Evolutionary conservation across 2,113 vertebrate genomes (phyloP).

Genomic region (Sinocyclocheilus rhinocerous): DNA sequence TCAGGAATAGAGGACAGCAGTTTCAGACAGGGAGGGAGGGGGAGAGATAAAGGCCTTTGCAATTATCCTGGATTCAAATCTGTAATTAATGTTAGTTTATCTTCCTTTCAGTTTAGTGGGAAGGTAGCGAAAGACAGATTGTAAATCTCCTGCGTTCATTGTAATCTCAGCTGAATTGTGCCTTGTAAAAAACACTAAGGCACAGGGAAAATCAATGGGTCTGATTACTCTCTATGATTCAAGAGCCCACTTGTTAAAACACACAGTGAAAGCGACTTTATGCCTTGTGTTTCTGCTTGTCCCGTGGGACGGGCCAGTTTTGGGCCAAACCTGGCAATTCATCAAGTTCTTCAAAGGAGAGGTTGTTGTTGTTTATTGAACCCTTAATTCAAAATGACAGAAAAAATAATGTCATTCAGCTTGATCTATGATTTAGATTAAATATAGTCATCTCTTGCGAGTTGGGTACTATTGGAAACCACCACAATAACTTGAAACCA

Average conservation of each 20-base stretch:
- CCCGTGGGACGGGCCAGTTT: not conserved
- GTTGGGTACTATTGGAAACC: not conserved
- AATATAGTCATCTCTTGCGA: not conserved
- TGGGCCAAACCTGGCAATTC: not conserved
- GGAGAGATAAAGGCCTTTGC: constrained; percentile 57
- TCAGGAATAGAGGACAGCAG: not conserved
- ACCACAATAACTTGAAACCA: not conserved
- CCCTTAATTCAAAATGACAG: not conserved
- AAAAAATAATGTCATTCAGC: not conserved
- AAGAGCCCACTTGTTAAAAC: constrained; percentile 14
- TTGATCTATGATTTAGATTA: constrained; percentile 16
- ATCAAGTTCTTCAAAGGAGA: not conserved
- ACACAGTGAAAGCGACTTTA: not conserved
- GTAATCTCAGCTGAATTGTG: constrained; percentile 27
- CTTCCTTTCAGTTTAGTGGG: constrained; percentile 28
- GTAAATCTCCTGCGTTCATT: constrained; percentile 25
- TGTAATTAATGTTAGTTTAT: constrained; percentile 48
- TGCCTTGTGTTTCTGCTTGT: not conserved
- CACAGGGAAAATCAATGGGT: constrained; percentile 38
- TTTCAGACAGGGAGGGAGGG: not conserved
- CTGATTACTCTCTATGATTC: constrained; percentile 41
- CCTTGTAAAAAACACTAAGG: constrained; percentile 5
- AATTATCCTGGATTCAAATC: constrained; percentile 57
- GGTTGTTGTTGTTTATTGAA: constrained; percentile 25
- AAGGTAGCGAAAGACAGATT: constrained; percentile 9